Evolutionary conservation across 2,797 vertebrate species (phyloP), one percentile per base, ranked within the genome.

Genomic region (Margarornis squamiger): DNA sequence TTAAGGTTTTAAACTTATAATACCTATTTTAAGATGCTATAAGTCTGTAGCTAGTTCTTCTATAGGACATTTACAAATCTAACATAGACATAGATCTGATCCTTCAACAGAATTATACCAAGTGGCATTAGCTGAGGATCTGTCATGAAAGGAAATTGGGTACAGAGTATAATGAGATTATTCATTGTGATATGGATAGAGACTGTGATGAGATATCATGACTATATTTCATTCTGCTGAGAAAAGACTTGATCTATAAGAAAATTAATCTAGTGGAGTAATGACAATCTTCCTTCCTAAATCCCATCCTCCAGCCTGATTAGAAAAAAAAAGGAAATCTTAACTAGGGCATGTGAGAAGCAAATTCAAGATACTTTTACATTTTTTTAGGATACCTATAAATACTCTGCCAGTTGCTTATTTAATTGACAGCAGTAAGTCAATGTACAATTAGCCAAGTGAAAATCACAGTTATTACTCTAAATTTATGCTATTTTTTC

Each of bases 91-190:
- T 74, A 75, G 43, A 18, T 51, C 76, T 70, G 54, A 63, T 93
- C 51, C 48, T 90, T 93, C 32, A 87, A 51, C 36, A 62, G 73
- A 75, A 55, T 86, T 81, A 46, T 46, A 80, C 29, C 23, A 83
- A 61, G 39, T 0, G 0, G 51, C 39, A 66, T 49, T 88, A 94
- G 9, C 23, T 59, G n/a, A 84, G 86, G 59, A 90, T 88, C 91
- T 94, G 89, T 91, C 92, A 85, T 48, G 73, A 95, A 86, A 93
- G 73, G 76, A 96, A 95, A 96, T 88, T 73, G 66, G 46, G 34
- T 91, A 80, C 3, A 6, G 76, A 78, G 16, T 66, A 66, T 88
- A 94, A 92, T 78, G 87, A 93, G 87, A 88, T 94, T 72, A 78
- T 88, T 91, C 39, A 49, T 45, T 78, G 39, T 90, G 82, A 90